Evolutionary conservation across 1,140 invertebrate species (phyloP), one percentile per base, ranked within the genome.

Genomic region (Drosophila yakuba): DNA sequence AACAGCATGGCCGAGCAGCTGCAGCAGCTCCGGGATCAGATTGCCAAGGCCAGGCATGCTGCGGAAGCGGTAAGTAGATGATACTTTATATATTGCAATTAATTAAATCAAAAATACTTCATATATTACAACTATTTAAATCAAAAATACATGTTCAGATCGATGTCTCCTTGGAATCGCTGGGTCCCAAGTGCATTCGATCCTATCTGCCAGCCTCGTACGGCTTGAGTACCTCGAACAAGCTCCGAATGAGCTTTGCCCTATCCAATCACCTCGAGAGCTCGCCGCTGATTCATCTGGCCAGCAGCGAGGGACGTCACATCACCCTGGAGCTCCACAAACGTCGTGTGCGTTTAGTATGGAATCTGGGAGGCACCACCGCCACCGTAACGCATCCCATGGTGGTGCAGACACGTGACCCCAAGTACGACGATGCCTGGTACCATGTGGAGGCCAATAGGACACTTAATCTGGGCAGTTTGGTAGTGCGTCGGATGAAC

Each of bases 291-390:
- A 69, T 92, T 8, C 94, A 93, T 90, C 86, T 94, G 43, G 83
- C 93, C 55, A 93, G 93, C 3, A 74, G 78, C 17, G 80, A 93
- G 17, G 93, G 94, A 0, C 97, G 98, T 74, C 98, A 96, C 72
- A 94, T 98, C 20, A 94, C 95, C 1, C 84, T 98, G 25, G 97
- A 98, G 92, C 94, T 98, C 92, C 93, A 96, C 1, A 94, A 97
- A 68, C 94, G 96, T 28, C 95, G 95, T 57, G 95, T 97, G 12
- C 93, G 95, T 63, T 95, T 97, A 54, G 81, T 95, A 1, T 97
- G 96, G 97, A 95, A 97, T 91, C 93, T 96, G 2, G 97, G 96
- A 10, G 95, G 95, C 20, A 96, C 95, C 2, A 94, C 94, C 1
- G 94, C 94, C 3, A 92, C 93, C 14, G 91, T 96, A 0, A 95